Percentiles rank a stretch among this genome's conserved stretches.
Conservation (phyloP, 1,140 invertebrate genomes). For the Heliconius eleuchia region DNA sequence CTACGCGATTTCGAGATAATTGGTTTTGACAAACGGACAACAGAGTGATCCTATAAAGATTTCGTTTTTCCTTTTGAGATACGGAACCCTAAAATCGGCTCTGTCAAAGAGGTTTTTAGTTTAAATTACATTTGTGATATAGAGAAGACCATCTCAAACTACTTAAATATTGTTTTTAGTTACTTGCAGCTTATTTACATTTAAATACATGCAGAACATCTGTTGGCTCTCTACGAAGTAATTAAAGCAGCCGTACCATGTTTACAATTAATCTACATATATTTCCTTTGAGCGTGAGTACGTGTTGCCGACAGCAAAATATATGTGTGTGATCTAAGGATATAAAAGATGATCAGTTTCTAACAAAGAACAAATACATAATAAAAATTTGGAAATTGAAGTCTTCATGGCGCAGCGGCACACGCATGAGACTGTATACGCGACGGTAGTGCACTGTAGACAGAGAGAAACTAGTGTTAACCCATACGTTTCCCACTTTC, state of each 20-base stretch:
- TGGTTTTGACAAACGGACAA: too few species aligned
- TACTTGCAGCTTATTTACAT: not conserved
- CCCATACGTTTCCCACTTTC: too few species aligned
- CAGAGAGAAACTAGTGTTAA: too few species aligned
- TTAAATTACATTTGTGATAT: not conserved
- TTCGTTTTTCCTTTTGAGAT: too few species aligned
- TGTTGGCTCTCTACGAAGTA: not conserved
- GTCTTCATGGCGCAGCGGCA: too few species aligned
- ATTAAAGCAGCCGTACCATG: constrained; percentile 10
- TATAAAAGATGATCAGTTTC: not conserved
- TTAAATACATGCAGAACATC: constrained; percentile 11
- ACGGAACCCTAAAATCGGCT: too few species aligned
- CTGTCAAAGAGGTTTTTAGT: not conserved
- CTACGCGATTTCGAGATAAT: too few species aligned
- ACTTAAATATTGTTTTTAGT: not conserved
- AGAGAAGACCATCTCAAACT: not conserved
- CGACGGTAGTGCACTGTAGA: too few species aligned
- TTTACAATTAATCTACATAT: constrained; percentile 14
- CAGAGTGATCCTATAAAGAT: too few species aligned
- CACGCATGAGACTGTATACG: too few species aligned
- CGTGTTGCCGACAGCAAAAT: not conserved
- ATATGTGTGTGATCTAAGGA: not conserved
- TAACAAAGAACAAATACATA: not conserved
- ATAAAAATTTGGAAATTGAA: not conserved
- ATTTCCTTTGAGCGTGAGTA: constrained; percentile 2